These are phyloP conservation scores for Melikaiella ostensackeni DNA, from an alignment of 2,888 invertebrate genomes.

Conservation along the genomic window DNA sequence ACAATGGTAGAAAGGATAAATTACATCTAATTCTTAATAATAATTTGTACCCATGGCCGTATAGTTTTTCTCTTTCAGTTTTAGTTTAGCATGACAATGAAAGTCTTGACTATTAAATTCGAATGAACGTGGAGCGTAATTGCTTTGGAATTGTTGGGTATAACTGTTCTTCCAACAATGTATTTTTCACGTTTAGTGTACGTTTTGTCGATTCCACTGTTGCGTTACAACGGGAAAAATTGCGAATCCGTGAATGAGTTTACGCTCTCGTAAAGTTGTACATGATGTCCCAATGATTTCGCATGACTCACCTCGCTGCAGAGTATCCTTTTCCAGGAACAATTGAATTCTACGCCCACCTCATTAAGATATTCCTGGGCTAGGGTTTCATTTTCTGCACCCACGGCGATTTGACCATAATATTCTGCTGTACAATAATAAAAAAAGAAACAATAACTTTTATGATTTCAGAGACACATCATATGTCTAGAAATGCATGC, in stretches of 20 bases:
- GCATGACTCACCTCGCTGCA: slow-evolving; percentile 27
- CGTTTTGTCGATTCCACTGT: slow-evolving; percentile 1
- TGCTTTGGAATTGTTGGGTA: not conserved
- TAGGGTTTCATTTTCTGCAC: slow-evolving; percentile 15
- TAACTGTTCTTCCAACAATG: slow-evolving; percentile 24
- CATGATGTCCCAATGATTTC: not conserved
- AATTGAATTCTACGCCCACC: slow-evolving; percentile 20
- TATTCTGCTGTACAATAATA: not conserved
- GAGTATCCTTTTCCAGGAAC: slow-evolving; percentile 21
- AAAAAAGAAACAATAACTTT: not conserved
- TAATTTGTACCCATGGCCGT: not conserved
- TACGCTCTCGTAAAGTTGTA: slow-evolving; percentile 6
- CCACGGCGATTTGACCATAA: not conserved
- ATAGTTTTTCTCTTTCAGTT: slow-evolving; percentile 11
- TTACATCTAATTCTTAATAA: slow-evolving; percentile 14
- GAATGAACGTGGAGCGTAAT: not conserved
- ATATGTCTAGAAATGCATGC: not conserved
- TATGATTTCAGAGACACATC: not conserved
- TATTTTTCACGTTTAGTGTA: not conserved
- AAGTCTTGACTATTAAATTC: slow-evolving; percentile 11
- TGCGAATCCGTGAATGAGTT: slow-evolving; percentile 21
- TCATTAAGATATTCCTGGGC: not conserved
- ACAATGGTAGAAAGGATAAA: slow-evolving; percentile 10
- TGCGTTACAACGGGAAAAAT: slow-evolving; percentile 16
- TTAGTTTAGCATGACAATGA: slow-evolving; percentile 10